Base-by-base conservation (phyloP, 1,140 invertebrate genomes). In the Antheraea mylitta region DNA sequence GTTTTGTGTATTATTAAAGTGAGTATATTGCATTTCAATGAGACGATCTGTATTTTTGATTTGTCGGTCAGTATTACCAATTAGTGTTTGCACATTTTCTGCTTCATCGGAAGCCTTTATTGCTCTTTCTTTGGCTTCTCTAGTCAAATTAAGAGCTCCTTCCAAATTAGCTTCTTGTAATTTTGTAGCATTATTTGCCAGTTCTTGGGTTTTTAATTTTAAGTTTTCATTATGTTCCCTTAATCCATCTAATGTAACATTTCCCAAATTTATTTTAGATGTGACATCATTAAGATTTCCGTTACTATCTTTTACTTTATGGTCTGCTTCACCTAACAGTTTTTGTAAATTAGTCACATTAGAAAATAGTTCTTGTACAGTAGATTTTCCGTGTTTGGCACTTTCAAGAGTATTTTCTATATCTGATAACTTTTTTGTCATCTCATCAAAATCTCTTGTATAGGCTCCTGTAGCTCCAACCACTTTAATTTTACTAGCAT, bases 121-220 rank as follows among this genome's bases (percentile, higher is more conserved):
- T 88, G 95, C 83, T 93, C 94, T 82, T 94, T 95, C 90, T 95
- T 98, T 94, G 93, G 97, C 94, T 75, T 94, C 92, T 30, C 96
- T 94, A 0, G 98, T 99, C 4, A 99, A 94, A 83, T 97, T 98
- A 59, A 99, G 93, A 3, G 98, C 98, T 60, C 98, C 98, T 93
- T 98, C 97, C 48, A 99, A 96, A 91, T 99, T 98, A 6, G 96
- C 97, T 92, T 99, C 98, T 88, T 99, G 98, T 36, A 99, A 92
- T 81, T 96, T 95, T 0, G 97, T 99, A 11, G 97, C 97, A 82
- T 98, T 97, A 66, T 96, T 95, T 77, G 96, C 96, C 22, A 99
- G 92, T 38, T 96, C 93, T 64, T 94, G 88, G 3, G 97, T 97
- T 74, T 95, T 94, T 53, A 94, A 89, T 81, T 97, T 96, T 6